A percentile compares a stretch with the other conserved stretches of the same genome.
These are phyloP conservation scores for Melanophora roralis DNA, from an alignment of 2,888 invertebrate species.

Conservation along the genomic window DNA sequence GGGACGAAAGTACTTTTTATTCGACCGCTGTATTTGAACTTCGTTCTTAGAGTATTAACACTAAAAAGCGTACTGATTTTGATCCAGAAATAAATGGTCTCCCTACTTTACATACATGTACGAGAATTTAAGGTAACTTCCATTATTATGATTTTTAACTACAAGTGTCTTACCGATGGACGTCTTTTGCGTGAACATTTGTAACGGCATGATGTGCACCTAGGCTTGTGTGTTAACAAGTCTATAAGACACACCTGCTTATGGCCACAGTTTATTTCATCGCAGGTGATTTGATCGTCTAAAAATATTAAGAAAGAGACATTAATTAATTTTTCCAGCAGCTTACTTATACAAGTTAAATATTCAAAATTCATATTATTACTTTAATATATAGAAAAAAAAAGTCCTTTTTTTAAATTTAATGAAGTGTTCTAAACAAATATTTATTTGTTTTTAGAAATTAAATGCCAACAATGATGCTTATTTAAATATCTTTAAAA, in stretches of 20 bases:
- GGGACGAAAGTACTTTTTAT: too few relatives aligned
- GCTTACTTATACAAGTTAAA: too few relatives aligned
- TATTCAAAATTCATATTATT: too few relatives aligned
- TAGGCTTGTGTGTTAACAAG: conserved; percentile 81
- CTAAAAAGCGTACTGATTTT: too few relatives aligned
- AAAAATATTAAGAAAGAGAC: conserved; percentile 69
- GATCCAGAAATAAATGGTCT: too few relatives aligned
- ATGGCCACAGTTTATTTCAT: conserved; percentile 82
- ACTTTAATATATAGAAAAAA: too few relatives aligned
- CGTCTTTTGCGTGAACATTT: conserved; percentile 79
- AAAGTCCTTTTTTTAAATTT: neutral
- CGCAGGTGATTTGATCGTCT: conserved; percentile 82
- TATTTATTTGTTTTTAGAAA: too few relatives aligned
- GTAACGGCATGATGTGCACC: conserved; percentile 84
- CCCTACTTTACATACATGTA: conserved; percentile 3
- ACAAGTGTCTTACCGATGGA: conserved; percentile 68
- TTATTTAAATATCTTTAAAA: too few relatives aligned
- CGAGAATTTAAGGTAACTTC: neutral
- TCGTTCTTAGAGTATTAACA: too few relatives aligned
- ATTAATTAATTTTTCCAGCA: neutral
- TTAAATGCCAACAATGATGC: too few relatives aligned
- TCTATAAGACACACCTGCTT: conserved; percentile 84
- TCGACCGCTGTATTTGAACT: too few relatives aligned
- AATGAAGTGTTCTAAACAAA: too few relatives aligned
- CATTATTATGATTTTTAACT: neutral